Conservation (phyloP, 2,888 invertebrate species). For the Chorisops tibialis region DNA sequence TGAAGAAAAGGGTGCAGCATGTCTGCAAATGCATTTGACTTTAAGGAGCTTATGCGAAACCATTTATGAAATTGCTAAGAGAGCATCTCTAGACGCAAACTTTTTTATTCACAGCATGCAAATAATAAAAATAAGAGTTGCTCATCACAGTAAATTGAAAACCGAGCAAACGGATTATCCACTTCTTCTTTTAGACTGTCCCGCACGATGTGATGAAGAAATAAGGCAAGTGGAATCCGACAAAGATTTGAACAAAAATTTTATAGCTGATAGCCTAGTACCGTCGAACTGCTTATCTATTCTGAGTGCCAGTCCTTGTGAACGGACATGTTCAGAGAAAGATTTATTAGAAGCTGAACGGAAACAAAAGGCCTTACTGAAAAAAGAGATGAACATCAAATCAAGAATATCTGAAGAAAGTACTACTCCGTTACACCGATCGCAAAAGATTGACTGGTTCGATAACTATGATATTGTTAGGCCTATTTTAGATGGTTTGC, state of each 20-base stretch:
- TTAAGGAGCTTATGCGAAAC: conserved; percentile 58
- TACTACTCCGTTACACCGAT: conserved; percentile 42
- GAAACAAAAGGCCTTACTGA: conserved; percentile 5
- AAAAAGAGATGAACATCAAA: conserved; percentile 28
- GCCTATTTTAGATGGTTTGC: conserved; percentile 37
- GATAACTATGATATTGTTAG: conserved; percentile 41
- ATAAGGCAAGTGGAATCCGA: neutral
- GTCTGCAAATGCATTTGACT: conserved; percentile 62
- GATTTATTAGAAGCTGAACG: conserved; percentile 12
- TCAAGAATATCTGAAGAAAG: conserved; percentile 37
- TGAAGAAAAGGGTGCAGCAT: conserved; percentile 53
- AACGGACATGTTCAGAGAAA: conserved; percentile 33
- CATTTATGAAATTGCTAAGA: conserved; percentile 53
- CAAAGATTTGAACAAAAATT: too few relatives aligned
- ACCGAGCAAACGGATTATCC: conserved; percentile 1
- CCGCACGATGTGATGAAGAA: conserved; percentile 11
- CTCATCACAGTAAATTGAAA: conserved; percentile 23
- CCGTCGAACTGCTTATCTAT: conserved; percentile 31
- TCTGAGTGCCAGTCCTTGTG: conserved; percentile 35
- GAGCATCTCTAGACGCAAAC: conserved; percentile 45
- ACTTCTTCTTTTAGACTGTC: conserved; percentile 4
- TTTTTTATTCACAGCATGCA: conserved; percentile 60
- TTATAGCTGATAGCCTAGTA: too few relatives aligned
- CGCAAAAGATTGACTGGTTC: conserved; percentile 39
- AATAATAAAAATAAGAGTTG: conserved; percentile 30